Conservation (phyloP, 1,140 invertebrate species). For the Heliconius eleuchia region DNA sequence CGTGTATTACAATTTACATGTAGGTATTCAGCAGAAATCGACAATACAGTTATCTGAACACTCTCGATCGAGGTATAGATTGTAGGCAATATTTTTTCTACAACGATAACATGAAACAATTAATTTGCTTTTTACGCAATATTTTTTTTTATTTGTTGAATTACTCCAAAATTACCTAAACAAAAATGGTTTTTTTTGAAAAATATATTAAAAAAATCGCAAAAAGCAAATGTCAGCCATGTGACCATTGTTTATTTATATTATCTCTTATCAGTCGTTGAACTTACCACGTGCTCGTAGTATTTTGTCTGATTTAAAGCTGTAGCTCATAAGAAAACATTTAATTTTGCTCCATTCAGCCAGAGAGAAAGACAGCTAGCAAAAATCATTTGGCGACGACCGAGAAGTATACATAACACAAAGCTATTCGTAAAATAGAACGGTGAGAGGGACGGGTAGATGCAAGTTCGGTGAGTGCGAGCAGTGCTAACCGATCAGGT, state of each 20-base stretch:
- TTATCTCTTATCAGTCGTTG: conserved; percentile 76
- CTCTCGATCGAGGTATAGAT: background rate
- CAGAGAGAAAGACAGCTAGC: conserved; percentile 80
- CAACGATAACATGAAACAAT: background rate
- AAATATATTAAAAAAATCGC: background rate
- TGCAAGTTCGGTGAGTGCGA: conserved; percentile 48
- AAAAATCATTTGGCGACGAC: conserved; percentile 78
- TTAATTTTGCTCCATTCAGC: conserved; percentile 77
- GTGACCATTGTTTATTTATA: conserved; percentile 70
- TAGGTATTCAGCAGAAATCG: background rate
- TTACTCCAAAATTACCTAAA: background rate
- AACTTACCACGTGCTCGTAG: conserved; percentile 77
- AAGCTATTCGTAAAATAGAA: conserved; percentile 81
- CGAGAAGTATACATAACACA: conserved; percentile 81
- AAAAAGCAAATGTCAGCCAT: conserved; percentile 38
- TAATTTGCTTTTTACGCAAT: background rate
- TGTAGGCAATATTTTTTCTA: background rate
- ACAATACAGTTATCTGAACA: conserved; percentile 8
- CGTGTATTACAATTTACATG: background rate
- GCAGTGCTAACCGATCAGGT: conserved; percentile 61
- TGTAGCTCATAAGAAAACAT: conserved; percentile 78
- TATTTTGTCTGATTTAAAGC: conserved; percentile 79
- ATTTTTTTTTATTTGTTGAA: background rate
- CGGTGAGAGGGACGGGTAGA: conserved; percentile 65
- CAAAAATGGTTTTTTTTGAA: conserved; percentile 1